Evolutionary conservation across 2,797 vertebrate species (phyloP), one percentile per base, ranked within the genome.

Genomic region (Tapirus indicus): DNA sequence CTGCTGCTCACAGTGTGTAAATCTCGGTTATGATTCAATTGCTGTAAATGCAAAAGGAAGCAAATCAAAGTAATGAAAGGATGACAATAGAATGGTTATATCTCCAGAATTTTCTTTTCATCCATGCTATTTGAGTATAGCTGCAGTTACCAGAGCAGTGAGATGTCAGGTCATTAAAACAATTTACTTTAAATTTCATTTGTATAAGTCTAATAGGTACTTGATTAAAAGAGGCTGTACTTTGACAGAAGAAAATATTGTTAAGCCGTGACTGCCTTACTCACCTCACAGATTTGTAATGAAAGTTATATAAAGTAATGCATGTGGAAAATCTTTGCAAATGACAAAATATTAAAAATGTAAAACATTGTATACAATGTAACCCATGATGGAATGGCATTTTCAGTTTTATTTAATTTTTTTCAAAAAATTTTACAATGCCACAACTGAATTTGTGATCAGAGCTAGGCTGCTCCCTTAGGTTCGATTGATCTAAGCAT

Each of bases 11-110:
- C 41, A 88, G 92, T 96, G 91, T 29, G 32, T 87, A 77, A 88
- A 12, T 79, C 58, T 85, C 41, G 49, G n/a, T 80, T 72, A 41
- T 2, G 68, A 88, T 8, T 49, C 44, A n/a, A 54, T 14, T 20
- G 54, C 38, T 41, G 13, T 54, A 78, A 94, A 82, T 0, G 11
- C 44, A 79, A 72, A 94, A 58, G 8, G 13, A 82, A 71, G 13
- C 35, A 82, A 90, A 72, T 75, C 52, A 83, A 85, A 93, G 21
- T 20, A 85, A 97, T 56, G 44, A 88, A 93, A 93, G 60, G 38
- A 82, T 68, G 72, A 58, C 54, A 80, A 62, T 7, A 60, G 47
- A 79, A 52, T 60, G 25, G 56, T 60, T 38, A 20, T 17, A 62
- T 54, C 7, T 69, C 38, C 84, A 88, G 62, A 25, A 58, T 35